These are phyloP conservation scores for Cheilosia urbana DNA, from an alignment of 2,888 invertebrate genomes.

Conservation along the genomic window DNA sequence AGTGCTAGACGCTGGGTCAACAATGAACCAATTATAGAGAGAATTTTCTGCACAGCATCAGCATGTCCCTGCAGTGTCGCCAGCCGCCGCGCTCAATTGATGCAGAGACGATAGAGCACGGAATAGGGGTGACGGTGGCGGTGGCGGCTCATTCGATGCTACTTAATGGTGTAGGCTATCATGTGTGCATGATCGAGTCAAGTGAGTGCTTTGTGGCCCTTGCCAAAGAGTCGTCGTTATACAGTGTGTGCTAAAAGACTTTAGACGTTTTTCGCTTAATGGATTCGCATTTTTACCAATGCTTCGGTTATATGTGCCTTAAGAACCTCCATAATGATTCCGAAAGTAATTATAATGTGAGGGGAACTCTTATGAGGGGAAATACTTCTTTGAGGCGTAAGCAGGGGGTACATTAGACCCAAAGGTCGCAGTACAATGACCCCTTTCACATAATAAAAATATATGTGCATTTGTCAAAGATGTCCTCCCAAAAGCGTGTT, in stretches of 20 bases:
- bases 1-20: constrained; percentile 67
- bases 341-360: no score
- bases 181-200: constrained; percentile 62
- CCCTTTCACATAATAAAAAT: no score
- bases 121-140: constrained; percentile 2
- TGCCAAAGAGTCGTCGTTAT: constrained; percentile 39
- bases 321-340: no score
- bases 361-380: no score
- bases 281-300: no score
- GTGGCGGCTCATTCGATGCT: constrained; percentile 28
- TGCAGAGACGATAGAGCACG: constrained; percentile 62
- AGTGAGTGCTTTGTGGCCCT: constrained; percentile 55
- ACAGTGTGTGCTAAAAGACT: constrained; percentile 26
- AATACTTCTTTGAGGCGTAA: no score
- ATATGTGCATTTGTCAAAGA: no score
- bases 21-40: constrained; percentile 59
- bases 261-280: neutral
- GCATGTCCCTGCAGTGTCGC: constrained; percentile 18
- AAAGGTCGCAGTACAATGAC: no score
- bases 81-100: constrained; percentile 24
- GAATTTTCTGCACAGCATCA: constrained; percentile 28
- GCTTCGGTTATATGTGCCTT: no score
- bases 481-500: no score
- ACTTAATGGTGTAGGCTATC: constrained; percentile 53
- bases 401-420: no score